Conservation (phyloP, 2,113 vertebrate species). For the Callaeas wilsoni region DNA sequence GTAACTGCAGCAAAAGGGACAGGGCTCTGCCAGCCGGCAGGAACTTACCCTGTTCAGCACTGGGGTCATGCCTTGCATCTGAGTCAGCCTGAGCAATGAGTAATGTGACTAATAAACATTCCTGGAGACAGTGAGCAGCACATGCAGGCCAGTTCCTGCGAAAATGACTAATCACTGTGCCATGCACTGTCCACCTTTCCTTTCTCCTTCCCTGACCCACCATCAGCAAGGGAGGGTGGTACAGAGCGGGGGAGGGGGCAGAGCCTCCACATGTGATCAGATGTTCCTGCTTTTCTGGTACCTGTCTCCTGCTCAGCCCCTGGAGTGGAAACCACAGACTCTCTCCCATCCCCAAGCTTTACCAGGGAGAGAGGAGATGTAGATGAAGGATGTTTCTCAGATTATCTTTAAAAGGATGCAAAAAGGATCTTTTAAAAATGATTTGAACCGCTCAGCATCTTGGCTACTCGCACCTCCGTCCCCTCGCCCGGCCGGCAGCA, state of each 20-base stretch:
- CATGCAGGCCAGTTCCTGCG: not conserved
- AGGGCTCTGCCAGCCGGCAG: rapidly evolving
- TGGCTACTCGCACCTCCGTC: rapidly evolving
- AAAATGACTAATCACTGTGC: conserved; percentile 10
- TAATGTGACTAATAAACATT: not conserved
- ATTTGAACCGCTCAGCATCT: not conserved
- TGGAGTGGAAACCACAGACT: not conserved
- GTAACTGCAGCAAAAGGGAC: not conserved
- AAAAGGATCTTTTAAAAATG: not conserved
- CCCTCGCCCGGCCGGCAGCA: rapidly evolving
- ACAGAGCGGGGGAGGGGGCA: not conserved
- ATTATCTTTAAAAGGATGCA: not conserved
- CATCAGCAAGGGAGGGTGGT: not conserved
- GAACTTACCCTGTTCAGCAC: not conserved
- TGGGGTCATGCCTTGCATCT: not conserved
- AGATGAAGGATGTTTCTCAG: not conserved
- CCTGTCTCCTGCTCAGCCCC: not conserved
- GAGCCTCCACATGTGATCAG: not conserved
- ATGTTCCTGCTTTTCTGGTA: not conserved
- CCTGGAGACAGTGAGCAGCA: not conserved
- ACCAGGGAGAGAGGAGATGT: not conserved
- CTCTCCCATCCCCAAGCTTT: not conserved
- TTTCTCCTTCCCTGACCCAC: not conserved
- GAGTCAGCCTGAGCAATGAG: not conserved
- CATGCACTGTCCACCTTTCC: not conserved